Evolutionary conservation across 92 coral and sea anemone genomes (phyloP).

Genomic region (Porites divaricata): DNA sequence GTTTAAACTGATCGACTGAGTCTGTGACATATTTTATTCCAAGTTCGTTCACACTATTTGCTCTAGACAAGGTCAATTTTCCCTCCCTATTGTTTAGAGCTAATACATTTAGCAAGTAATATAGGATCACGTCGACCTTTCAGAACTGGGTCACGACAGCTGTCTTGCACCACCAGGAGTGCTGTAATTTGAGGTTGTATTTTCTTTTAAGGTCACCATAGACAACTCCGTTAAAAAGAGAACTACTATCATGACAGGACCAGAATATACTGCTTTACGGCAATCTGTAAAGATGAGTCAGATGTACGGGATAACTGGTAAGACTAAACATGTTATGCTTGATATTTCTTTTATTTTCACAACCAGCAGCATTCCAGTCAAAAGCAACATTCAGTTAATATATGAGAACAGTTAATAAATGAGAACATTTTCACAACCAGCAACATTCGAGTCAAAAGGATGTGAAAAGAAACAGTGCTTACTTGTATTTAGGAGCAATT

Average conservation of each 20-base stretch:
- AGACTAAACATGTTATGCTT: not conserved
- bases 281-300: constrained; percentile 9
- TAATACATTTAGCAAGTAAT: too few species aligned
- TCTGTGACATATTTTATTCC: too few species aligned
- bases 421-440: too few species aligned
- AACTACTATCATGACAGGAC: not conserved
- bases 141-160: too few species aligned
- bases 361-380: not conserved
- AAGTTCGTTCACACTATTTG: too few species aligned
- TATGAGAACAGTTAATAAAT: too few species aligned
- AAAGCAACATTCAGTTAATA: too few species aligned
- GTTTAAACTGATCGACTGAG: too few species aligned
- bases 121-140: not conserved
- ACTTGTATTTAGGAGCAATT: not conserved
- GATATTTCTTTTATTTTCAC: not conserved
- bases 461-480: not conserved
- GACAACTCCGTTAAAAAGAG: not conserved
- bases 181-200: not conserved
- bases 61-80: too few species aligned
- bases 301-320: constrained; percentile 24
- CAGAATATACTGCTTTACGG: constrained; percentile 5
- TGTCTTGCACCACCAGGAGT: too few species aligned
- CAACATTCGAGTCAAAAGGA: not conserved
- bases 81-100: too few species aligned
- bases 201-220: not conserved